Base-by-base conservation (phyloP, 37 sponge, comb jelly and placozoan species). In the Theonella swinhoei region DNA sequence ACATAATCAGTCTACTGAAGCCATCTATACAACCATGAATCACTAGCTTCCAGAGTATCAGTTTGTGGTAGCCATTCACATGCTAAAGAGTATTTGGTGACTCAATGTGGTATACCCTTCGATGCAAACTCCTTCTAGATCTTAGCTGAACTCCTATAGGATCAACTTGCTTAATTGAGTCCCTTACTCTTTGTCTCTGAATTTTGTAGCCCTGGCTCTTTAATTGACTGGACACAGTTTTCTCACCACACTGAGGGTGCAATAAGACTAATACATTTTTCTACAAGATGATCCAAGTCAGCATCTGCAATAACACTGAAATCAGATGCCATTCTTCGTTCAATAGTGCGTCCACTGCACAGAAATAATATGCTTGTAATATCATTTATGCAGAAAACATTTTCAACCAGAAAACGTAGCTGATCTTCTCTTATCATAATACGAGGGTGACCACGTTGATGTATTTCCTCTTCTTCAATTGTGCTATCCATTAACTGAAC, bases 11-110 rank as follows among this genome's bases (percentile, higher is more conserved):
- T 39, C 89, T 35, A 36, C 76, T 71, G 36, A 31, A 88, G 4
- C 83, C 89, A 78, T 88, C 89, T 29, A 88, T 43, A 3, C 79
- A 78, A 32, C 83, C 89, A 88, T 88, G 89, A 4, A 89, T 79
- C 11, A 88, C 84, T 43, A 88, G 23, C 39, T 66, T 34, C 88
- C 88, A 88, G 4, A 82, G 9, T 39, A 88, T 80, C 1, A 88
- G 82, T 54, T 68, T 76, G 29, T 88, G 89, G 62, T 84, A 71
- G 3, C 89, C 89, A 83, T 88, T 84, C 4, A 88, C 43, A 43
- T 88, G 89, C 79, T 79, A 88, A 24, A 83, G 64, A 35, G 61
- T 65, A 28, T 83, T 81, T 4, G 88, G 82, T 54, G 25, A 32
- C 17, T 39, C 34, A 25, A 88, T 84, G 23, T 23, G 47, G 79